phyloP scores from a whole-genome alignment of 2,888 invertebrate genomes.

The Parnassius orleans region DNA sequence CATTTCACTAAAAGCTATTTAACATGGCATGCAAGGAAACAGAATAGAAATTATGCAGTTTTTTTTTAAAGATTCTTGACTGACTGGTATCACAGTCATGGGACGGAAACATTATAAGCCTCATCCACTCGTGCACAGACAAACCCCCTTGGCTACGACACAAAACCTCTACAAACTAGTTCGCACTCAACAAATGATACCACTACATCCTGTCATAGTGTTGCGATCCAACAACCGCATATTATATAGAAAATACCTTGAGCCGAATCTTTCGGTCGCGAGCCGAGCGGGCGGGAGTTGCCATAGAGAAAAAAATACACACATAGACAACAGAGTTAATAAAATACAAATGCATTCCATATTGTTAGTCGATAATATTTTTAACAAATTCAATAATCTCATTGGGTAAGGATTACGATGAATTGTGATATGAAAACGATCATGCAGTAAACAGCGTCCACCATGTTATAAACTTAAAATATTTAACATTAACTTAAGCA shows the following conservation, averaged over 20 bases:
- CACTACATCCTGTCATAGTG: slow-evolving; percentile 60
- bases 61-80: too few relatives aligned
- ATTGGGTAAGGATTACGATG: slow-evolving; percentile 48
- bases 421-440: slow-evolving; percentile 45
- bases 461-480: slow-evolving; percentile 25
- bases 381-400: slow-evolving; percentile 25
- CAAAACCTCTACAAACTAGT: slow-evolving; percentile 73
- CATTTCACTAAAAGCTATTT: too few relatives aligned
- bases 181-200: slow-evolving; percentile 65
- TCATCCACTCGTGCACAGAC: slow-evolving; percentile 63
- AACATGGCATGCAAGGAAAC: too few relatives aligned
- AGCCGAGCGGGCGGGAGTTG: slow-evolving; percentile 83
- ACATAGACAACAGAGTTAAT: slow-evolving; percentile 84
- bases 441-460: slow-evolving; percentile 52
- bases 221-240: slow-evolving; percentile 37
- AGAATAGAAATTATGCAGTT: too few relatives aligned
- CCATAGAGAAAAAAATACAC: slow-evolving; percentile 87
- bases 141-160: slow-evolving; percentile 81
- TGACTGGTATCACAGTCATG: neutral
- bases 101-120: slow-evolving; percentile 57
- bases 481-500: too few relatives aligned
- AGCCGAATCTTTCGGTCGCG: slow-evolving; percentile 82
- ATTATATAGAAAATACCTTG: slow-evolving; percentile 67
- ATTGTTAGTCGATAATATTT: slow-evolving; percentile 37
- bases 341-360: slow-evolving; percentile 80